These are phyloP conservation scores for Zaprionus obscuricornis DNA, from an alignment of 2,888 invertebrate genomes.

Conservation along the genomic window DNA sequence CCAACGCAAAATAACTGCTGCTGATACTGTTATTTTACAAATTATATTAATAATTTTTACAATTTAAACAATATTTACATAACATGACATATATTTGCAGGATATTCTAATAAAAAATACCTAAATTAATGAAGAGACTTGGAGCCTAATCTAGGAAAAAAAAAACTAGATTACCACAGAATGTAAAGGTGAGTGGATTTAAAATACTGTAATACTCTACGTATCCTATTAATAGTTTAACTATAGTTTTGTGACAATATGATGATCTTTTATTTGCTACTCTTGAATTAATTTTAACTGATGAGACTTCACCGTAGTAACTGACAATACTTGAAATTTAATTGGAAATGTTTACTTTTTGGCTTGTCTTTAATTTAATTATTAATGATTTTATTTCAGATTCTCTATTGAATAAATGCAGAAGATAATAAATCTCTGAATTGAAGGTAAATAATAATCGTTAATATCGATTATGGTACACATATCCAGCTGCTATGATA, in stretches of 20 bases:
- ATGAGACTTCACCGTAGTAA: neutral
- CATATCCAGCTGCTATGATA: conserved; percentile 76
- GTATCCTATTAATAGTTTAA: conserved; percentile 1
- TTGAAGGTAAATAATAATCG: neutral
- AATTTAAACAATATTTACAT: no score
- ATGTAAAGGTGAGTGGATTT: neutral
- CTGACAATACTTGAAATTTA: neutral
- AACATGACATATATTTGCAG: no score
- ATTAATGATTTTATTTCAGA: conserved; percentile 12
- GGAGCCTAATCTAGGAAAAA: no score
- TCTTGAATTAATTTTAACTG: conserved; percentile 13
- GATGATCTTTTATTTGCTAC: conserved; percentile 29
- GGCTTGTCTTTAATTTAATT: no score
- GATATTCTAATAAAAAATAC: no score
- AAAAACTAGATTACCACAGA: no score
- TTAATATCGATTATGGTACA: conserved; percentile 48
- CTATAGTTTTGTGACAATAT: neutral
- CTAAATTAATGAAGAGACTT: no score
- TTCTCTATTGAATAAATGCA: no score
- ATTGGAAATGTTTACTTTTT: neutral
- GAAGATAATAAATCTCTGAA: no score
- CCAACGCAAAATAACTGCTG: no score
- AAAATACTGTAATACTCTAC: neutral
- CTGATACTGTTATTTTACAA: no score
- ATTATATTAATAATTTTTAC: no score